phyloP scores from a whole-genome alignment of 2,797 vertebrate species.

The Scolopax bukidnonensis region DNA sequence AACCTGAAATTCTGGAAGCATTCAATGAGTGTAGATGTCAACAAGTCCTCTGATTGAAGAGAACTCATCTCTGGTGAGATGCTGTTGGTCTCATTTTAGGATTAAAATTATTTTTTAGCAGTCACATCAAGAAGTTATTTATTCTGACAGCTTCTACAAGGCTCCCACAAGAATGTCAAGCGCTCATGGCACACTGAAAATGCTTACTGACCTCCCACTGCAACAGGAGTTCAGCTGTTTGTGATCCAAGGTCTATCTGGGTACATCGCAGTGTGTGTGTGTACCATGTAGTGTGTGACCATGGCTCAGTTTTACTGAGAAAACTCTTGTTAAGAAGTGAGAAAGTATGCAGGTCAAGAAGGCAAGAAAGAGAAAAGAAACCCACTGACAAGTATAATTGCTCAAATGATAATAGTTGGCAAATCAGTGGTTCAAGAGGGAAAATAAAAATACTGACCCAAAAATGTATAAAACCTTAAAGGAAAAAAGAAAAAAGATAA shows the following conservation, averaged over 20 bases:
- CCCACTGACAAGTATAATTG: background rate
- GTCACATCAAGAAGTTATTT: background rate
- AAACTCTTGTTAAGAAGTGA: background rate
- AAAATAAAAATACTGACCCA: background rate
- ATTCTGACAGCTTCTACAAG: accelerated
- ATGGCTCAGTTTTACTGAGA: background rate
- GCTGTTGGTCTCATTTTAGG: background rate
- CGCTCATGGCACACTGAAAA: background rate
- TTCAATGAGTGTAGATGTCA: background rate
- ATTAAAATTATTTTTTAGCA: background rate
- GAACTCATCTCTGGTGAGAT: background rate
- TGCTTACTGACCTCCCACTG: background rate
- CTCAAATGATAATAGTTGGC: background rate
- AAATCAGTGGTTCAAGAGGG: background rate
- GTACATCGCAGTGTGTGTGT: background rate
- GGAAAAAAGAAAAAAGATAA: background rate
- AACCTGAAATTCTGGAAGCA: background rate
- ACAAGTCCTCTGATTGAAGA: background rate
- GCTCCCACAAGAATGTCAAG: background rate
- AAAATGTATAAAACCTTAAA: background rate
- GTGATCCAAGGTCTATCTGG: background rate
- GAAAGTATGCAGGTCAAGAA: background rate
- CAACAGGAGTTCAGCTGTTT: background rate
- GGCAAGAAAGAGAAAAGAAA: background rate
- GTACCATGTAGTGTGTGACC: background rate